Evolutionary conservation across 2,888 invertebrate genomes (phyloP), one percentile per base, ranked within the genome.

Genomic region (Campopleginae sp.): DNA sequence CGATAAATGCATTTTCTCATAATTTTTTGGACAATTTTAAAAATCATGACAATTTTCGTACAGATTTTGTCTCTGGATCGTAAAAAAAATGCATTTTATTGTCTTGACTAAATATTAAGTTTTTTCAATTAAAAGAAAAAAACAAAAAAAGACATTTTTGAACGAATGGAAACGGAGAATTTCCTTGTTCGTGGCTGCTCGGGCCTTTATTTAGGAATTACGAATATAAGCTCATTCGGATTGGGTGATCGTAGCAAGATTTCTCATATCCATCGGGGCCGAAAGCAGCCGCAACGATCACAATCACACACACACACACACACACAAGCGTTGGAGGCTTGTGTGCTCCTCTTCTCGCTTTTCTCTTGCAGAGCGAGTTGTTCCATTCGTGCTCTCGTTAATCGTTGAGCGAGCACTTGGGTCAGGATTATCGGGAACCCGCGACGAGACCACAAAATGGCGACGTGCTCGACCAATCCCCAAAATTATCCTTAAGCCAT

Each of bases 371-470:
- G 33, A 6, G n/a, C 38, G 33, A 6, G n/a, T 65, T 38, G n/a
- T 19, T 38, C 65, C 65, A 65, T 38, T 65, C 17, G 31, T 14
- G 31, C n/a, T 8, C 10, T 63, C 42, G 42, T 66, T 44, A 33
- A 66, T 66, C 44, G 42, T 44, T 23, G 66, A 61, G 61, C 54
- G 51, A 66, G 68, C 79, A 71, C 70, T 70, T 31, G 46, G 70
- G 33, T 46, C 31, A 38, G 70, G 68, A 75, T 79, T 80, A 84
- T 80, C 58, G 68, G 48, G 0, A 46, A 68, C 54, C 63, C 63
- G 51, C 74, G 42, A 38, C 66, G 23, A 66, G 48, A 51, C 44
- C n/a, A 44, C 58, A 38, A 31, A 42, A 54, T 27, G 77, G 12
- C 54, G 66, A 68, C 61, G 70, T 27, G 78, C 38, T 58, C 65